Conservation (phyloP, 2,113 vertebrate species). For the Cynopterus brachyotis region DNA sequence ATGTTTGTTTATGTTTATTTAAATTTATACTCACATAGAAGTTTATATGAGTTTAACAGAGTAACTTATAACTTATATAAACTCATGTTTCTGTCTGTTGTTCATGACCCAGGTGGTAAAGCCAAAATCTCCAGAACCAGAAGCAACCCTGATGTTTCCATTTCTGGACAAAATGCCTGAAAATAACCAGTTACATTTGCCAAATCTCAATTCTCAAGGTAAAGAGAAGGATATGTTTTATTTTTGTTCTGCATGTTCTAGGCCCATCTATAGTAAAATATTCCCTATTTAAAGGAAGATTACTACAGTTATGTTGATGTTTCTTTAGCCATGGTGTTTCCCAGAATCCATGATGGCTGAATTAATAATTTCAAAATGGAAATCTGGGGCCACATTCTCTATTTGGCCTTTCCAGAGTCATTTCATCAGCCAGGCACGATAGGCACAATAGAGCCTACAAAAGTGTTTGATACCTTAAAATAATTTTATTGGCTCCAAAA, state of each 20-base stretch:
- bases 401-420: background rate
- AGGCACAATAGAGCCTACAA: rapidly evolving
- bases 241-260: background rate
- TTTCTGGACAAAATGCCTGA: constrained; percentile 72
- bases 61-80: too few species aligned
- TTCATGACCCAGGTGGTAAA: constrained; percentile 61
- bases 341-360: background rate
- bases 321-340: background rate
- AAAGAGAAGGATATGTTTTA: constrained; percentile 23
- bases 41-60: too few species aligned
- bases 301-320: background rate
- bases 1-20: too few species aligned
- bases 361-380: background rate
- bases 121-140: constrained; percentile 77
- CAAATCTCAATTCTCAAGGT: constrained; percentile 76
- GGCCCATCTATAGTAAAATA: background rate
- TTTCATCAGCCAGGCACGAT: background rate
- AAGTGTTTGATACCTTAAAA: background rate
- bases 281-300: background rate
- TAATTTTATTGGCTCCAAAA: background rate
- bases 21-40: too few species aligned
- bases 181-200: constrained; percentile 69
- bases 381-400: background rate
- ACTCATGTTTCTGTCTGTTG: background rate
- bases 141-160: constrained; percentile 74